Conservation (phyloP, 2,888 invertebrate genomes). For the Drosophila setosimentum region DNA sequence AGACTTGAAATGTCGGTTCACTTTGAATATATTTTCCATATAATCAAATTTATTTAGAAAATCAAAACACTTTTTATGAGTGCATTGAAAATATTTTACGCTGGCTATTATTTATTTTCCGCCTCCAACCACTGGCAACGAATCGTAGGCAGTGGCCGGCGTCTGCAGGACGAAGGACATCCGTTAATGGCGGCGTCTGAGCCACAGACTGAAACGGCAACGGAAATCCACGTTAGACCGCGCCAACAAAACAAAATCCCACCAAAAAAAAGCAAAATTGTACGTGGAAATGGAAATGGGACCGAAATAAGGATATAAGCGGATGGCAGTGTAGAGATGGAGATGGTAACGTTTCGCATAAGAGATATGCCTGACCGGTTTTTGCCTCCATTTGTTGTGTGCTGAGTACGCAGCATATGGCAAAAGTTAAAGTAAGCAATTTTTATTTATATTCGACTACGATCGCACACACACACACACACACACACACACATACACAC, state of each 20-base stretch:
- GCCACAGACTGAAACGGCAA: constrained; percentile 68
- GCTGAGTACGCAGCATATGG: constrained; percentile 76
- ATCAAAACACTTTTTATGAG: neutral
- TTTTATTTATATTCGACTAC: constrained; percentile 69
- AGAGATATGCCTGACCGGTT: constrained; percentile 71
- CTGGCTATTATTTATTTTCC: constrained; percentile 10
- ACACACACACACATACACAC: constrained; percentile 1
- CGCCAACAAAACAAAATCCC: constrained; percentile 59
- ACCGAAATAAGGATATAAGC: constrained; percentile 15
- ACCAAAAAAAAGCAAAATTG: neutral
- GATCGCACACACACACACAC: constrained; percentile 27
- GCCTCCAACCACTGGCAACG: neutral
- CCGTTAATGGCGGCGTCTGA: constrained; percentile 65
- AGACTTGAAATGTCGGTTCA: neutral
- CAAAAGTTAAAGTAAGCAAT: constrained; percentile 78
- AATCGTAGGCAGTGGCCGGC: constrained; percentile 55
- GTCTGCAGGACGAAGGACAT: constrained; percentile 68
- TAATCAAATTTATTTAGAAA: constrained; percentile 1
- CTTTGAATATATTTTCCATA: constrained; percentile 11
- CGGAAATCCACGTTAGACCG: constrained; percentile 69
- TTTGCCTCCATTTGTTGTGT: constrained; percentile 46
- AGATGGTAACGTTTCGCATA: constrained; percentile 43
- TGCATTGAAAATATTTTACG: neutral
- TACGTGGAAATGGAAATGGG: constrained; percentile 30
- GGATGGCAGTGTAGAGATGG: constrained; percentile 16